phyloP scores from a whole-genome alignment of 1,140 invertebrate species.

The Neelides sp. region DNA sequence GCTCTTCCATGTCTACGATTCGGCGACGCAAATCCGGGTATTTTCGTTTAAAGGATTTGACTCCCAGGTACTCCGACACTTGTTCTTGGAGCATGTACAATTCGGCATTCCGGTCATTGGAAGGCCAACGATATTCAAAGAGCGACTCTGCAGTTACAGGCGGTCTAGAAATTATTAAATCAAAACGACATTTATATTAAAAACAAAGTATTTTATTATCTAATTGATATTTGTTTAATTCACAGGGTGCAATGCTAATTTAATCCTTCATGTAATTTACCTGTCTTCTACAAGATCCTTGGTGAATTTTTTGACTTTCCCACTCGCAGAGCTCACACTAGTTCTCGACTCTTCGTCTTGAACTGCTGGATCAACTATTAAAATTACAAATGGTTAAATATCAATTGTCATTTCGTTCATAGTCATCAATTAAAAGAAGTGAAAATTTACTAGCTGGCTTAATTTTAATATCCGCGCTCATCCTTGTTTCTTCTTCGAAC shows the following conservation, averaged over 20 bases:
- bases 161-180: constrained; percentile 30
- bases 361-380: constrained; percentile 8
- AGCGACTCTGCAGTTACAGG: constrained; percentile 71
- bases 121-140: constrained; percentile 88
- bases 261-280: constrained; percentile 12
- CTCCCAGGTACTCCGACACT: constrained; percentile 76
- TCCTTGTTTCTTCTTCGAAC: constrained; percentile 72
- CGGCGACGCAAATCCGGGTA: constrained; percentile 79
- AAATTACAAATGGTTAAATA: too few relatives aligned
- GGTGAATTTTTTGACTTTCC: constrained; percentile 20
- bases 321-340: constrained; percentile 21
- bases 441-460: too few relatives aligned
- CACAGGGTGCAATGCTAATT: too few relatives aligned
- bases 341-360: constrained; percentile 23
- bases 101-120: constrained; percentile 50
- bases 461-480: constrained; percentile 58
- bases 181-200: neutral
- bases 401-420: too few relatives aligned
- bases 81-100: constrained; percentile 82
- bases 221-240: neutral
- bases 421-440: too few relatives aligned
- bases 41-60: constrained; percentile 89
- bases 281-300: constrained; percentile 25
- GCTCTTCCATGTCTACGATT: constrained; percentile 74
- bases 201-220: neutral